These are phyloP conservation scores for Oxycera nigricornis DNA, from an alignment of 2,888 invertebrate species.

Conservation along the genomic window DNA sequence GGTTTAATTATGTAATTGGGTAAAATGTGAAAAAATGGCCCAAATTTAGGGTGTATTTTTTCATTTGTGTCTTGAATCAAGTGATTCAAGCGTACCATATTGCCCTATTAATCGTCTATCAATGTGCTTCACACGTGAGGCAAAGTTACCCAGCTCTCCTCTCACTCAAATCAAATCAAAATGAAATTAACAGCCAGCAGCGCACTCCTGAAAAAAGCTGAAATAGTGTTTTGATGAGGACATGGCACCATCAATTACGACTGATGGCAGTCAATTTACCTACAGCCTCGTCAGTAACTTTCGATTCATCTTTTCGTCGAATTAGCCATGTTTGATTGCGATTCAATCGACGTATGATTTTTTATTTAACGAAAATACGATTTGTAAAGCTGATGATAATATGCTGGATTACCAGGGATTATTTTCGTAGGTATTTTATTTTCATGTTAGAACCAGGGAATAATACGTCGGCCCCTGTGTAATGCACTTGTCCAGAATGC, in stretches of 20 bases:
- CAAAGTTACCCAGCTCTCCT: not conserved
- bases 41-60: too few species aligned
- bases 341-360: slow-evolving; percentile 23
- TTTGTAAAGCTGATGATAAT: slow-evolving; percentile 39
- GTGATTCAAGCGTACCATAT: too few species aligned
- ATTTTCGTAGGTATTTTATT: slow-evolving; percentile 35
- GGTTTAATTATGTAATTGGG: too few species aligned
- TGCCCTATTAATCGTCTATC: too few species aligned
- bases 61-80: too few species aligned
- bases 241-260: slow-evolving; percentile 1
- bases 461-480: slow-evolving; percentile 27
- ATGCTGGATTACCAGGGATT: slow-evolving; percentile 36
- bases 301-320: slow-evolving; percentile 6
- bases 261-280: slow-evolving; percentile 8
- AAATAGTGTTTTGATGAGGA: slow-evolving; percentile 18
- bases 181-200: slow-evolving; percentile 12
- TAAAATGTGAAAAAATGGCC: too few species aligned
- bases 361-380: slow-evolving; percentile 30
- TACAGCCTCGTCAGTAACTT: slow-evolving; percentile 20
- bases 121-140: not conserved
- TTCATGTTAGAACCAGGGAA: slow-evolving; percentile 29
- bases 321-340: slow-evolving; percentile 23
- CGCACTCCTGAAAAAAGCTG: not conserved
- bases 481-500: slow-evolving; percentile 20
- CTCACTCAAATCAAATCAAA: not conserved